Base-by-base conservation (phyloP, 2,888 invertebrate species). In the Ochropacha duplaris region DNA sequence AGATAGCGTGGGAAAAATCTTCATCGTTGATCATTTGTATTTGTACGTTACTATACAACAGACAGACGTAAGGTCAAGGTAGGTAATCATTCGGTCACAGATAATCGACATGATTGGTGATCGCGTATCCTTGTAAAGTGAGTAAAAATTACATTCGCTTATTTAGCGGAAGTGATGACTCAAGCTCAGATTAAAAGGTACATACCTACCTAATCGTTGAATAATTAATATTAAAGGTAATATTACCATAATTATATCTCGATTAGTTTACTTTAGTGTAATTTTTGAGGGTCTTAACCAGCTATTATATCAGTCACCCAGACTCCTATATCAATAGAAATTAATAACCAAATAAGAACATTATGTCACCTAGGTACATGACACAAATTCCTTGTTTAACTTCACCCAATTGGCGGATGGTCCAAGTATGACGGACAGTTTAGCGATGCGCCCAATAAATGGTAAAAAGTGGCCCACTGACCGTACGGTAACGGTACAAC, bases 391-490 rank as follows among this genome's bases (percentile, higher is more conserved):
- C 26, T 34, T 52, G 19, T 31, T 52, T 52, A 34, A 52, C 51
- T 31, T 51, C 52, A 34, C 31, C 31, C 16, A 22, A 22, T 44
- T 52, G 64, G 60, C 58, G 68, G 57, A 71, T 65, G 61, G 60
- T 44, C 44, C 39, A 74, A 76, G 76, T 78, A 79, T 81, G 78
- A 81, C 81, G 78, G 79, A 81, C 77, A 72, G 74, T 81, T 75
- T 73, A 81, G 72, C 78, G 78, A 77, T 79, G 81, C 81, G 72
- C 80, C 80, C 81, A 84, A 84, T 86, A 85, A 83, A 82, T 84
- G 76, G 79, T 84, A 86, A 88, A 89, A 92, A 90, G 83, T 90
- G 87, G 84, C 86, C 86, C 86, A 88, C 84, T 85, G 84, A 82
- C 88, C 86, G 79, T 68, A 57, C 57, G 64, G 67, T 90, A 90